A percentile compares a stretch with the other conserved stretches of the same genome.
phyloP scores from a whole-genome alignment of 2,113 vertebrate genomes.

The Laticauda colubrina region DNA sequence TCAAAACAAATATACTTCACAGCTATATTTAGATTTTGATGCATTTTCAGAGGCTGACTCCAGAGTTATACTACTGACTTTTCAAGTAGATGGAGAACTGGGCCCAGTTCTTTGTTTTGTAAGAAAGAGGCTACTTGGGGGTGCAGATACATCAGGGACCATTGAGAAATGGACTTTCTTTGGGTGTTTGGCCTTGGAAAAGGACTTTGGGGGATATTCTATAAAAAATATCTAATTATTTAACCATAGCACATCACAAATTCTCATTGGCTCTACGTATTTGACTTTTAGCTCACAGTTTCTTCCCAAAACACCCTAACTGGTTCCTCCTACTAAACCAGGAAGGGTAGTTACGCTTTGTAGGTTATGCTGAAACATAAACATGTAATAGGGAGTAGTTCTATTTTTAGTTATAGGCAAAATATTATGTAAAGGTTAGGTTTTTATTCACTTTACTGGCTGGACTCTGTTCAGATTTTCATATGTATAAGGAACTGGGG shows the following conservation, averaged over 20 bases:
- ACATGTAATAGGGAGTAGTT: not conserved
- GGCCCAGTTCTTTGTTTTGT: not conserved
- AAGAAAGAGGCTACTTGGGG: not conserved
- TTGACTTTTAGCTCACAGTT: not conserved
- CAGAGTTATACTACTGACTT: not conserved
- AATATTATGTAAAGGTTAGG: not conserved
- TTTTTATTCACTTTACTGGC: not conserved
- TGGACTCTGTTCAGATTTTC: not conserved
- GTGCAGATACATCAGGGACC: not conserved
- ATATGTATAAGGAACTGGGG: not conserved
- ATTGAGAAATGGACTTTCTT: not conserved
- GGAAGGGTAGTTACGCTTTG: not conserved
- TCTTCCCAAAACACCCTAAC: not conserved
- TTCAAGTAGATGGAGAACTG: not conserved
- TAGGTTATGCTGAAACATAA: not conserved
- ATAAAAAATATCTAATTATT: not conserved
- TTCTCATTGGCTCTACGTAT: not conserved
- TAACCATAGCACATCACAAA: not conserved
- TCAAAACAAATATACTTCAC: not conserved
- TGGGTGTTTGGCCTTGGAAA: not conserved
- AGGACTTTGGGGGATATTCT: not conserved
- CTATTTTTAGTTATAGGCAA: not conserved
- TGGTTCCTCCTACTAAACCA: not conserved
- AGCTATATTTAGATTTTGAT: constrained; percentile 10
- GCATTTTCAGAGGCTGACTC: not conserved